Evolutionary conservation across 37 sponge, comb jelly and placozoan species (phyloP).

Genomic region (Agelas oroides): DNA sequence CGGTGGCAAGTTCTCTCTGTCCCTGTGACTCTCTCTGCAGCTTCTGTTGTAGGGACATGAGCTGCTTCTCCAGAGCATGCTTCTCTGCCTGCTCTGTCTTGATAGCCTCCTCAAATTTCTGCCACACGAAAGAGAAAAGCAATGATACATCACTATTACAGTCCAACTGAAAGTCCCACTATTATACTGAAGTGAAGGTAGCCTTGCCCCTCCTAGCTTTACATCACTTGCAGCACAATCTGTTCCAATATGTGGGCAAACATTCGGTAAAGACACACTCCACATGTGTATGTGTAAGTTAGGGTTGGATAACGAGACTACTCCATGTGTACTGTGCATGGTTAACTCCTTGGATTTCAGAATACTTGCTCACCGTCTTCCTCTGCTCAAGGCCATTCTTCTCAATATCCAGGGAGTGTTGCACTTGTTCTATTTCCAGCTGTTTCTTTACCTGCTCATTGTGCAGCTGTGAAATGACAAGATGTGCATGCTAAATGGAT

Average conservation of each 20-base stretch:
- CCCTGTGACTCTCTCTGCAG: conserved; percentile 7
- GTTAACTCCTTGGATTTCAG: no score
- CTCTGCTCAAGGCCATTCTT: conserved; percentile 44
- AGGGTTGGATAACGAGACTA: no score
- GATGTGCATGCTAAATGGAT: no score
- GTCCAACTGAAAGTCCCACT: no score
- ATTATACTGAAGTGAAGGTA: no score
- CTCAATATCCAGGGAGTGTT: conserved; percentile 60
- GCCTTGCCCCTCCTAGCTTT: no score
- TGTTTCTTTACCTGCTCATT: conserved; percentile 54
- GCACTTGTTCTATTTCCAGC: conserved; percentile 53
- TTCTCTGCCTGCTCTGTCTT: conserved; percentile 55
- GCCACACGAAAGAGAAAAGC: neutral
- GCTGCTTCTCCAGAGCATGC: conserved; percentile 53
- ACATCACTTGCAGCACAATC: no score
- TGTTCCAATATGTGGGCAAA: no score
- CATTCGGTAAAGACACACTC: no score
- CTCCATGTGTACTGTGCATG: no score
- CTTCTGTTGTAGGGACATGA: conserved; percentile 29
- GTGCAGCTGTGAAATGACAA: conserved; percentile 39
- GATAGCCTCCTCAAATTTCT: conserved; percentile 59
- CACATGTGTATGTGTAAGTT: no score
- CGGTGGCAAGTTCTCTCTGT: neutral
- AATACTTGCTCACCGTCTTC: conserved; percentile 40
- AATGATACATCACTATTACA: neutral